Base-by-base conservation (phyloP, 2,888 invertebrate genomes). In the Habrosyne pyritoides region DNA sequence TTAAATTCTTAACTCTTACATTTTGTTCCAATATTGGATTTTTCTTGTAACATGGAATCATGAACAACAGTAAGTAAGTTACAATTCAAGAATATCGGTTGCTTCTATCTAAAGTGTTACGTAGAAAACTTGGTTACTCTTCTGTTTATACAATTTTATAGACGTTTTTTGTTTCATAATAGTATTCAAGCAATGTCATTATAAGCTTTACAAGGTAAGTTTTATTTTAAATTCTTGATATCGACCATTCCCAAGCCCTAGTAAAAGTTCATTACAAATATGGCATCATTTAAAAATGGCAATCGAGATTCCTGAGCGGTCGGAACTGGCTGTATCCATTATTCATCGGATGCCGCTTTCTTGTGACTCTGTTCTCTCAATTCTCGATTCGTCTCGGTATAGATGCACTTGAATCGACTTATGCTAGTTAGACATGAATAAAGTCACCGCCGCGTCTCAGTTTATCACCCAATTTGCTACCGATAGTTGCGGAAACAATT, bases 381-480 rank as follows among this genome's bases (percentile, higher is more conserved):
- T 48, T 26, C 26, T 63, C 71, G 66, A 78, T 81, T 77, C 61
- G 66, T 62, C 56, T 55, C 71, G 74, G 75, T 80, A 81, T 81
- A 78, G 73, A 72, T 67, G 68, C 71, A 77, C 79, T 65, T 52
- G 77, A 80, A 83, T 80, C 80, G 80, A 81, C 83, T 85, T 81
- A 79, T 77, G 81, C 79, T 79, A 77, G 79, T 84, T 79, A 77
- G 64, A 66, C 65, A 75, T 78, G 77, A 76, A 75, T 79, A 74
- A 77, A 75, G 71, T 73, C 67, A 69, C 77, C 75, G 81, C 73
- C 71, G 60, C 62, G 62, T 66, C 66, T 71, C 67, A 69, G 67
- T 69, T 80, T 79, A 78, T 78, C 71, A 74, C 69, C 72, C 80
- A 79, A 83, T 84, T 84, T 79, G 83, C 76, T 79, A 69, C 67